Percentiles rank a stretch among this genome's conserved stretches.
These are phyloP conservation scores for Drosophila takahashii DNA, from an alignment of 1,140 invertebrate species.

Conservation along the genomic window DNA sequence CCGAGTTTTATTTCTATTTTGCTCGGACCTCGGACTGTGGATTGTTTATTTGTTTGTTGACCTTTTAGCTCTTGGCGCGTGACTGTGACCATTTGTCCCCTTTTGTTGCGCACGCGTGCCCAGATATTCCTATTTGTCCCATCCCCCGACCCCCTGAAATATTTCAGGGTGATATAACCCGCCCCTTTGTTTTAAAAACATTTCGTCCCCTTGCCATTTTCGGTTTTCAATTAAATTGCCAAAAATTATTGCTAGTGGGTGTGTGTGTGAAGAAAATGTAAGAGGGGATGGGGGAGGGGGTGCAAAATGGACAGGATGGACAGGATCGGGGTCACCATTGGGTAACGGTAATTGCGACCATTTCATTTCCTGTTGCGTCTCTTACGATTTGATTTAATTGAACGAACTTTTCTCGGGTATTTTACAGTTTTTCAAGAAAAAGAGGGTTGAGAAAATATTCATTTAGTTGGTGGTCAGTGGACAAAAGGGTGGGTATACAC, in stretches of 20 bases:
- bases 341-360: conserved; percentile 32
- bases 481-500: not conserved
- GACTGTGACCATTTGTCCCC: conserved; percentile 47
- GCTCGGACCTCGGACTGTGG: conserved; percentile 31
- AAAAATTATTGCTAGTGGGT: conserved; percentile 41
- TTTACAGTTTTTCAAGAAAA: conserved; percentile 12
- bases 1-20: conserved; percentile 13
- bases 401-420: conserved; percentile 14
- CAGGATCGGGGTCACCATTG: conserved; percentile 14
- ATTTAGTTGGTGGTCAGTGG: not conserved
- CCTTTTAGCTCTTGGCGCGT: conserved; percentile 60
- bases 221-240: conserved; percentile 57
- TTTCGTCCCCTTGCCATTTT: conserved; percentile 24
- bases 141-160: not conserved
- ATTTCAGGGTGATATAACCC: not conserved
- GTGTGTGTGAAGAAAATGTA: conserved; percentile 6
- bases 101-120: conserved; percentile 54
- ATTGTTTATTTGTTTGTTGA: conserved; percentile 54
- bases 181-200: conserved; percentile 24
- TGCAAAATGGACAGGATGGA: not conserved
- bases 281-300: not conserved
- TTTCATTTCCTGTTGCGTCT: conserved; percentile 36
- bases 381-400: conserved; percentile 41
- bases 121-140: conserved; percentile 3
- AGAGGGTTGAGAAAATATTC: not conserved